Base-by-base conservation (phyloP, 2,113 vertebrate genomes). In the Ameiurus melas region DNA sequence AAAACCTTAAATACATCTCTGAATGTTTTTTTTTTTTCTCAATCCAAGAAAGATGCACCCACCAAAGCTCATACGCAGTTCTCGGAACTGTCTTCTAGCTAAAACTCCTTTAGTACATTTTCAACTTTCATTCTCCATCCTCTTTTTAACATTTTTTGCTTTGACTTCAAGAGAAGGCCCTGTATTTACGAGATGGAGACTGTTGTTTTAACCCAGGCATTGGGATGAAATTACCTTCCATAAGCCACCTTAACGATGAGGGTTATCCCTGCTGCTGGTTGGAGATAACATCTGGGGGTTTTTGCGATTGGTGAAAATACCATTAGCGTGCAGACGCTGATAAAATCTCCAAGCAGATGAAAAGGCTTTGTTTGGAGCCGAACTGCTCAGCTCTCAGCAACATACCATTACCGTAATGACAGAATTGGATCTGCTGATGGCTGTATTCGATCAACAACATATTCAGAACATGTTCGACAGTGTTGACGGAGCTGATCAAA, bases 201-300 rank as follows among this genome's bases (percentile, higher is more conserved):
- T 94, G 93, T 94, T 95, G 91, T 94, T 95, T 93, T 94, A 94
- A 94, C 93, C 93, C 92, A 92, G 93, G 90, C 92, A 92, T n/a
- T 30, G 89, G 87, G 92, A 92, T 94, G 92, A 92, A 93, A 93
- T 93, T 93, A 93, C 92, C 81, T 53, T 87, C 85, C 57, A 75
- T 90, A 85, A 91, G 91, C 79, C 71, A 87, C 88, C 86, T 89
- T 88, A 43, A 90, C 73, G 89, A 92, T 92, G 90, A 90, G 87
- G 90, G 89, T 55, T 60, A 85, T 79, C 75, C 70, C 68, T 86
- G 77, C 57, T 87, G 84, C 81, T 91, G 86, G 57, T 64, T 83
- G 60, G n/a, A 79, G 89, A 90, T 88, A 85, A 39, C 84, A 91
- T 90, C 90, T 86, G 71, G 83, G 62, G n/a, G 5, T 43, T 68